Evolutionary conservation across 1,140 invertebrate genomes (phyloP), one percentile per base, ranked within the genome.

Genomic region (Drosophila persimilis): DNA sequence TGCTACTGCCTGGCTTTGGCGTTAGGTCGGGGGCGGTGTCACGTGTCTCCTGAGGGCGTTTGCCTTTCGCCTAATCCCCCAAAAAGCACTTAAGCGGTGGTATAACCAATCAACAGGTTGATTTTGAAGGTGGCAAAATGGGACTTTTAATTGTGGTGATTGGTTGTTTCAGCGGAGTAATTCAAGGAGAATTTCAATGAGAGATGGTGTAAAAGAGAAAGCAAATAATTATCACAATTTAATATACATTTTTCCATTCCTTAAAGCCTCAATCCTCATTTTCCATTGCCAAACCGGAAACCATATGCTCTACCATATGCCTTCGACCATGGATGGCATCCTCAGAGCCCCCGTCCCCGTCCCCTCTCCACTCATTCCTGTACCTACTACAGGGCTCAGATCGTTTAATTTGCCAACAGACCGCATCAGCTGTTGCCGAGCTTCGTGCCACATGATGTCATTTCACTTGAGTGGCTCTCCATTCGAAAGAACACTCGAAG

Each of bases 371-470:
- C 17, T 17, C 41, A 6, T 1, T 13, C 46, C 26, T 7, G 9
- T 22, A 46, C 52, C 53, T 51, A 9, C 31, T 47, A 47, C 62
- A 63, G 60, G 60, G 58, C 70, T 85, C 55, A 62, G 67, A 70
- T 59, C 77, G 51, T 63, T 71, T 80, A 74, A 86, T 77, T 85
- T 77, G 77, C 44, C 66, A 43, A 17, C 41, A 56, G 39, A 56
- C 51, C 65, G 57, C 64, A 67, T 88, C 78, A 86, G 81, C 74
- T 85, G 81, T 86, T 80, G 50, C 56, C 44, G 51, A 70, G 67
- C 59, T 81, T 63, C 52, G 56, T 59, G 64, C 61, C 89, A 84
- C 85, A 86, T 90, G 85, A 90, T 90, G 84, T 90, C 85, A 90
- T 90, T 89, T 89, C 85, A 80, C 58, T 78, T 73, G 73, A 90